Evolutionary conservation across 2,797 vertebrate species (phyloP).

Genomic region (Manis pentadactyla): DNA sequence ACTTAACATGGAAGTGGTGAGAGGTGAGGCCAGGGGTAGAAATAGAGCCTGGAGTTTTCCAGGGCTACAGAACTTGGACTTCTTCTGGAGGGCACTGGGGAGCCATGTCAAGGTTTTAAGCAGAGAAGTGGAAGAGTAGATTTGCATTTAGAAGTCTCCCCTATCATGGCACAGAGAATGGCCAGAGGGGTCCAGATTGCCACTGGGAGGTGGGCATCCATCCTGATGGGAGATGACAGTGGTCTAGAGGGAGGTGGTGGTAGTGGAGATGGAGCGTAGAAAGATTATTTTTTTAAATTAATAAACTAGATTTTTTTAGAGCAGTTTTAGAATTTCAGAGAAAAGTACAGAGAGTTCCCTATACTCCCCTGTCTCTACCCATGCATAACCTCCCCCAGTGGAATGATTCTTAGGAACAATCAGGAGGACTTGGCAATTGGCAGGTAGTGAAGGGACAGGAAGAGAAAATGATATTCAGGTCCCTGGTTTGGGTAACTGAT

Average conservation of each 20-base stretch:
- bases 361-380: background rate
- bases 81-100: background rate
- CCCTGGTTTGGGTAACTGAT: background rate
- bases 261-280: background rate
- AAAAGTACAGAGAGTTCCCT: background rate
- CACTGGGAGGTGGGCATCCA: fast-evolving
- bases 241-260: background rate
- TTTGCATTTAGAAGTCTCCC: background rate
- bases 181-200: background rate
- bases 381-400: background rate
- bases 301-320: background rate
- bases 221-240: background rate
- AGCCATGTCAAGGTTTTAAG: background rate
- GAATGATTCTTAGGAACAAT: background rate
- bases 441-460: background rate
- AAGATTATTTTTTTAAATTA: background rate
- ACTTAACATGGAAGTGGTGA: background rate
- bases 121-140: background rate
- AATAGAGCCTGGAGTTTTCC: background rate
- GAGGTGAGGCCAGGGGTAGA: background rate
- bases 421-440: background rate
- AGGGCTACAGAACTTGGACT: background rate
- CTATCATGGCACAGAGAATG: background rate
- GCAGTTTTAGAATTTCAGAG: background rate
- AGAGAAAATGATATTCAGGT: background rate